Evolutionary conservation across 2,888 invertebrate genomes (phyloP), one percentile per base, ranked within the genome.

Genomic region (Morpho helenor): DNA sequence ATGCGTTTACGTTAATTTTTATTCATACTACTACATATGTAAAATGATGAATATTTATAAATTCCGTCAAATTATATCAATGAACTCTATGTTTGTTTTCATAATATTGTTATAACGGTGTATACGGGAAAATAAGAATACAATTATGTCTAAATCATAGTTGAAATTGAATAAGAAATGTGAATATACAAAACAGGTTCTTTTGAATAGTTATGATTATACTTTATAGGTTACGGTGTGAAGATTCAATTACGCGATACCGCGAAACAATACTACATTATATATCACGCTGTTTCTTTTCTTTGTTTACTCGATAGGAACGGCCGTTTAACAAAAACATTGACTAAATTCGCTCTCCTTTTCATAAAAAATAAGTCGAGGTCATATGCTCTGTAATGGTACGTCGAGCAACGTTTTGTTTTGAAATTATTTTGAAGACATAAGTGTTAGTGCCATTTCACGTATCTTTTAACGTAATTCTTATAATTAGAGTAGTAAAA

Each of bases 191-290:
- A 31, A 31, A 31, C 31, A 16, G 31, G 9, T 40, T 40, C 48
- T 39, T 49, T 41, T 52, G 59, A 53, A 56, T 51, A 54, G 59
- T 65, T 58, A 60, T 57, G 54, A 58, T 56, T 53, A 58, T 60
- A 50, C 53, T 58, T 60, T 48, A 72, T 78, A 76, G 77, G 78
- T 77, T 80, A 76, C 75, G 68, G 70, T 76, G 73, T 79, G 74
- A 76, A 87, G 85, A 87, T 88, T 85, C 79, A 83, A 85, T 86
- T 85, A 79, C 70, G 69, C 77, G 87, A 87, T 86, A 86, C 75
- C 75, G 68, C 66, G 75, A 74, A 84, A 87, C 85, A 86, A 84
- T 82, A 78, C 80, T 73, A 77, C 74, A 48, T 55, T 7, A 75
- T 72, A 73, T 72, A 77, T 76, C 78, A 76, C 77, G 75, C 76